Evolutionary conservation across 2,888 invertebrate species (phyloP), one percentile per base, ranked within the genome.

Genomic region (Zhengitettix transpicula): DNA sequence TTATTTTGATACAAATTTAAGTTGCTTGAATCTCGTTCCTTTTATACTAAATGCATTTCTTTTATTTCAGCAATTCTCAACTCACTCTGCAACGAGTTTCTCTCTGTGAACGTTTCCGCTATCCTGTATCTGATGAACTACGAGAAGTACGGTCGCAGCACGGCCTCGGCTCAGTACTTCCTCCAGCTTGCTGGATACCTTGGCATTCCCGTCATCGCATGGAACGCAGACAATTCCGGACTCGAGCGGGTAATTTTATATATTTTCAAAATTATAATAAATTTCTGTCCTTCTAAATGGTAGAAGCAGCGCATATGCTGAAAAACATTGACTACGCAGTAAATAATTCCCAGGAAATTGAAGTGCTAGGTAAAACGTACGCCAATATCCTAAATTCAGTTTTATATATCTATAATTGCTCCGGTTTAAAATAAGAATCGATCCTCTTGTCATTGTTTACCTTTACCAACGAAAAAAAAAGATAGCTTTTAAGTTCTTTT

Each of bases 211-310:
- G 93, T 96, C 58, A 92, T 96, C 67, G 92, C 93, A 10, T 97
- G 96, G 96, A 96, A 96, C 75, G 94, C 95, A 10, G 96, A 97
- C 74, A 96, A 96, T 75, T 92, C 95, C 52, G 96, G 94, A 51
- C 79, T 94, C 61, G 83, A 80, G 67, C 72, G 78, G 69, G 71
- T 72, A 64, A 66, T 68, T 55, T 28, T 14, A 42, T 9, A n/a
- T 57, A 17, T n/a, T 52, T 60, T 7, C 28, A 28, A 28, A 28
- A 28, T 28, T 28, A 28, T 7, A 28, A 5, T 7, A 5, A 28
- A 28, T 28, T 28, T 28, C 7, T 28, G 7, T 28, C 28, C 28
- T n/a, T n/a, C n/a, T n/a, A n/a, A n/a, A n/a, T n/a, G n/a, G n/a
- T n/a, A n/a, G n/a, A n/a, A n/a, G 28, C 28, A 28, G 28, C 2